These are phyloP conservation scores for Zophobas atratus DNA, from an alignment of 1,140 invertebrate genomes.

Conservation along the genomic window DNA sequence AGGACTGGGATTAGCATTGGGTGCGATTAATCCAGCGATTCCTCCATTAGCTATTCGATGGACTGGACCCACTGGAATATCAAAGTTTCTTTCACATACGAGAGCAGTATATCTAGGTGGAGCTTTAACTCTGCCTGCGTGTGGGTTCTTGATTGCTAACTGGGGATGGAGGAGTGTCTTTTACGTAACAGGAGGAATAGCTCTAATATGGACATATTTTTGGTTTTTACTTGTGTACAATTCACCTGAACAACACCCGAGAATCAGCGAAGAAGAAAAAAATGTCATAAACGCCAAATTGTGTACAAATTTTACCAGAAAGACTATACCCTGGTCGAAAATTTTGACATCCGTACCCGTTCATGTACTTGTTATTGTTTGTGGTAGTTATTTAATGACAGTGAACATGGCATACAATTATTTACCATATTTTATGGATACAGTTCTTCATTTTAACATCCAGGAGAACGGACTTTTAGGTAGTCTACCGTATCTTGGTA, in stretches of 20 bases:
- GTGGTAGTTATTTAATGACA: slow-evolving; percentile 91
- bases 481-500: slow-evolving; percentile 84
- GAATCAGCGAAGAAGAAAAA: slow-evolving; percentile 84
- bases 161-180: slow-evolving; percentile 87
- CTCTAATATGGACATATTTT: slow-evolving; percentile 82
- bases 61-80: slow-evolving; percentile 89
- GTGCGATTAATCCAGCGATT: slow-evolving; percentile 90
- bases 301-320: slow-evolving; percentile 65
- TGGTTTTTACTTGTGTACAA: slow-evolving; percentile 91
- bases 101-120: slow-evolving; percentile 87
- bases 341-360: slow-evolving; percentile 87
- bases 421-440: slow-evolving; percentile 92
- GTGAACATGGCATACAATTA: slow-evolving; percentile 94
- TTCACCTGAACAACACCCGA: slow-evolving; percentile 85
- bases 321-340: slow-evolving; percentile 84
- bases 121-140: slow-evolving; percentile 84
- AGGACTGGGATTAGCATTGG: slow-evolving; percentile 80
- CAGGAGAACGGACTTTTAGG: slow-evolving; percentile 86
- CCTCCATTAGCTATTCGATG: slow-evolving; percentile 89
- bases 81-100: slow-evolving; percentile 87
- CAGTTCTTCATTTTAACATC: slow-evolving; percentile 88
- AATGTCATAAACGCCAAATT: slow-evolving; percentile 72
- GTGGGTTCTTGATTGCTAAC: slow-evolving; percentile 81
- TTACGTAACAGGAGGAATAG: slow-evolving; percentile 83
- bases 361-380: slow-evolving; percentile 92